Conservation (phyloP, 2,113 vertebrate species). For the Haemorhous mexicanus region DNA sequence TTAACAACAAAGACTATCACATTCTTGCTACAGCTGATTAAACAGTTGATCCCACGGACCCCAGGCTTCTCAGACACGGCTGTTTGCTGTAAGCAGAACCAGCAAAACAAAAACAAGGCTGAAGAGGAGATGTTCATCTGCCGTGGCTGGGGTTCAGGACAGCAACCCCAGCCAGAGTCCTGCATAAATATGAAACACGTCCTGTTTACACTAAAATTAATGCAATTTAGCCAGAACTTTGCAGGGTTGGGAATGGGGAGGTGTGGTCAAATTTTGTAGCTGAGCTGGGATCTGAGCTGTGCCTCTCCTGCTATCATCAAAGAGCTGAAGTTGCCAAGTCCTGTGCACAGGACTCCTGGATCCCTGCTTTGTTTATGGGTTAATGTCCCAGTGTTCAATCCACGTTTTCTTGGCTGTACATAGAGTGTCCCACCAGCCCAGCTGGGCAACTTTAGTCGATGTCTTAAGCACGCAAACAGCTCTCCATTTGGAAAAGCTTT, state of each 20-base stretch:
- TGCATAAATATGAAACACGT: not conserved
- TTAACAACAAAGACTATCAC: constrained; percentile 61
- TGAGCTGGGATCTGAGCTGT: not conserved
- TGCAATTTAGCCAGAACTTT: not conserved
- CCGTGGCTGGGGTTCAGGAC: not conserved
- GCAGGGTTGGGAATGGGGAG: not conserved
- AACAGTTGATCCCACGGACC: constrained; percentile 45
- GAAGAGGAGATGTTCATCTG: not conserved
- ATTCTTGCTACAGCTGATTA: constrained; percentile 67
- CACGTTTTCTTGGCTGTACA: not conserved
- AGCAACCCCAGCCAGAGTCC: not conserved
- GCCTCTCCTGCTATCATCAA: not conserved
- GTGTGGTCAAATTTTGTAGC: not conserved
- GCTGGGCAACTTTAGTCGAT: not conserved
- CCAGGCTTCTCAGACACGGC: constrained; percentile 19
- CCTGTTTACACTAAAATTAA: constrained; percentile 32
- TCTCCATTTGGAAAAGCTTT: not conserved
- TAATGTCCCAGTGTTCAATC: not conserved
- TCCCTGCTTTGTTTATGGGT: not conserved
- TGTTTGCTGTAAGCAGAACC: constrained; percentile 43
- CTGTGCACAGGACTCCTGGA: not conserved
- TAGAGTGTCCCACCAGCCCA: not conserved
- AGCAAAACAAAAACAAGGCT: constrained; percentile 58
- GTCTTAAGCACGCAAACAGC: not conserved
- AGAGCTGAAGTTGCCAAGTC: not conserved